Base-by-base conservation (phyloP, 2,797 vertebrate species). In the Sebastes nivosus region DNA sequence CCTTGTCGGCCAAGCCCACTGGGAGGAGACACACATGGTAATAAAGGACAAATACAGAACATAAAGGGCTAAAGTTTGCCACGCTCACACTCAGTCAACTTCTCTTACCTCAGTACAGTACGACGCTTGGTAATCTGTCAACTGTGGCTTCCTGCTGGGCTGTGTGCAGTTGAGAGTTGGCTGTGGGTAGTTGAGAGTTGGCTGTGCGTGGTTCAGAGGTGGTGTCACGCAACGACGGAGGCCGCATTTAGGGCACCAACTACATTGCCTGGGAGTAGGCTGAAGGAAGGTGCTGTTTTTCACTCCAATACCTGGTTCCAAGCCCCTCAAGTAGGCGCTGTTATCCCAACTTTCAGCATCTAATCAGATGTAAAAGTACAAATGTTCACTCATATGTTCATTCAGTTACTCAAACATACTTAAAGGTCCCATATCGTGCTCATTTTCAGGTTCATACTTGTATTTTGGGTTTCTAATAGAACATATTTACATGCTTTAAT, bases 41-140 rank as follows among this genome's bases (percentile, higher is more conserved):
- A 72, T 55, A 12, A 36, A 29, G 5, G 5, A 67, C 12, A 52
- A 24, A 59, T 30, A 16, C 50, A 25, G 9, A 46, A 8, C 8
- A 30, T 55, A 42, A 9, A 24, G 52, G 42, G 42, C 42, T 46
- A 46, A 8, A n/a, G 55, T 58, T 57, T 25, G 55, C 30, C 42
- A 7, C 6, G 25, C 63, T 34, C 4, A 38, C 32, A 16, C 18
- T 20, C 18, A 6, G 13, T 8, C 12, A 24, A 67, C 36, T 38
- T 52, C 24, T 50, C 24, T 58, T 61, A 87, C 83, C 82, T 42
- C n/a, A 5, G 58, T 1, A 5, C 11, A 1, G 55, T 85, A 90
- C n/a, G 8, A 78, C 32, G 67, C 32, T 52, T 80, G 83, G 68
- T 90, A 85, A 55, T 88, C 84, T 0, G 86, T 83, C 52, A 64